A percentile compares a stretch with the other conserved stretches of the same genome.
These are phyloP conservation scores for Upupa epops DNA, from an alignment of 2,113 vertebrate genomes.

Conservation along the genomic window DNA sequence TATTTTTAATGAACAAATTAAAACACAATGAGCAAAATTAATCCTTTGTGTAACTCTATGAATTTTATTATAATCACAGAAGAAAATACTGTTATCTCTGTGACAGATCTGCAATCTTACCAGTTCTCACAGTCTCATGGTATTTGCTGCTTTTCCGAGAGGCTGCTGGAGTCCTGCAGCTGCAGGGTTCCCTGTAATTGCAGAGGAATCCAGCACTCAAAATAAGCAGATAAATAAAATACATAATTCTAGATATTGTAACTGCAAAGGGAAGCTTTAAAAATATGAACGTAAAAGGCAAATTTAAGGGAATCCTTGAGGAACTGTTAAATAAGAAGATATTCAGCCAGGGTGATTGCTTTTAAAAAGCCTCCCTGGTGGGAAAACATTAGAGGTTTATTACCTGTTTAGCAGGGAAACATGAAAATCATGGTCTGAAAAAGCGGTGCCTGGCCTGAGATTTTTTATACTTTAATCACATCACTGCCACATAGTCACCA, in stretches of 20 bases:
- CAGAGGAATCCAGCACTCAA: not conserved
- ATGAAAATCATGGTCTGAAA: not conserved
- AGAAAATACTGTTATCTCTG: not conserved
- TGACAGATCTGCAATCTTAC: not conserved
- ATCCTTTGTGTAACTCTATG: accelerated
- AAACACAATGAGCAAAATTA: not conserved
- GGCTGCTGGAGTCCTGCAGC: not conserved
- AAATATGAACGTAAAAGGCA: not conserved
- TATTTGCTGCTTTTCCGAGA: constrained; percentile 6
- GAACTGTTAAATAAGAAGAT: not conserved
- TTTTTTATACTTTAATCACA: not conserved
- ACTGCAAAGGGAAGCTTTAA: not conserved
- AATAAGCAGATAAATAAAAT: not conserved
- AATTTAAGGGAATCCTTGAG: not conserved
- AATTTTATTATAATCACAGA: not conserved
- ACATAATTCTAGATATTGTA: not conserved
- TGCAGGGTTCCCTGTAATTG: not conserved
- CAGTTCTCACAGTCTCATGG: not conserved
- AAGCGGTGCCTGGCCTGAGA: not conserved
- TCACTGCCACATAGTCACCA: not conserved
- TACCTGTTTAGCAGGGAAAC: not conserved
- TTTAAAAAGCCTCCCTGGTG: not conserved
- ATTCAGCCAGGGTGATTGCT: not conserved
- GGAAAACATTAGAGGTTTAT: not conserved
- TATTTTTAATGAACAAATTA: not conserved